Evolutionary conservation across 2,888 invertebrate species (phyloP), one percentile per base, ranked within the genome.

Genomic region (Agrotis segetum): DNA sequence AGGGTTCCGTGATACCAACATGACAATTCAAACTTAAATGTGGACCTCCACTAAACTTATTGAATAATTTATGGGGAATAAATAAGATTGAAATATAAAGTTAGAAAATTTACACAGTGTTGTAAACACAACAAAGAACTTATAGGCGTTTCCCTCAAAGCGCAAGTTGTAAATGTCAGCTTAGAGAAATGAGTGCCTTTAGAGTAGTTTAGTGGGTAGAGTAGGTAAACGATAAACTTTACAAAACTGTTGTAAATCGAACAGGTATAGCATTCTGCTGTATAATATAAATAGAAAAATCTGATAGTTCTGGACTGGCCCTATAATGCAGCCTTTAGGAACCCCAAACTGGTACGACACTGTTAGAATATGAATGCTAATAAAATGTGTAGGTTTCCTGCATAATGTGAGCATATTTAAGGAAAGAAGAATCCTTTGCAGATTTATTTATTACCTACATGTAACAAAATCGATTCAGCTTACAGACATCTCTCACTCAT

Each of bases 131-230:
- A 81, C 77, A 71, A 79, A 71, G 77, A 53, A 46, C 63, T 24
- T 47, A 79, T 19, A 55, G 74, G 67, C 74, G 67, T 79, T 79
- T 52, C 65, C 65, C 24, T 74, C 44, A 65, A 67, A 75, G 76
- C 75, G 62, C 47, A 44, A 24, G 81, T 69, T 75, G 65, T 78
- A 75, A 77, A 78, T 63, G 77, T 75, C 77, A 75, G 69, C 81
- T 67, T 67, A 17, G n/a, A 55, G 59, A 63, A 55, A 61, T 79
- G 63, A 66, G 59, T 67, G 53, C 52, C 78, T 71, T 13, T 70
- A 47, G 29, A 46, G 47, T 47, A 59, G 16, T 53, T 59, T 52
- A 55, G 49, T 72, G 17, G 55, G 50, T 19, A n/a, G 55, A 66
- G 29, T 62, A 44, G 49, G 52, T 71, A 63, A 44, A 60, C 60